Evolutionary conservation across 1,140 invertebrate species (phyloP).

Genomic region (Trichonephila clavata): DNA sequence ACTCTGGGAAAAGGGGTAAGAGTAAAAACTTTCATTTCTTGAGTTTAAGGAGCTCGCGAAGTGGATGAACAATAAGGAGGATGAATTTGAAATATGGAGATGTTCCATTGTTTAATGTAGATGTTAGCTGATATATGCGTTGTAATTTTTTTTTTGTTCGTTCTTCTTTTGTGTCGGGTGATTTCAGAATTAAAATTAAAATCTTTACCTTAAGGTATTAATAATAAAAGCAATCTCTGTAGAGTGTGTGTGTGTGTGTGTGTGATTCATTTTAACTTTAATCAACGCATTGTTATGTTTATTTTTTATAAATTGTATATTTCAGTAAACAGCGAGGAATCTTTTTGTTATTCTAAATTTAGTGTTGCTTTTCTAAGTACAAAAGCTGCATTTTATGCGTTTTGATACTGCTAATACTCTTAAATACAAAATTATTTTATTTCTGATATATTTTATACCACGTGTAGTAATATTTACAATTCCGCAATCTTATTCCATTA

Average conservation of each 20-base stretch:
- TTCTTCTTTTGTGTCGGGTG: neutral
- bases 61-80: neutral
- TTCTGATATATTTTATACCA: too few relatives aligned
- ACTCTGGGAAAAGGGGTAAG: neutral
- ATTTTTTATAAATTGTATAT: too few relatives aligned
- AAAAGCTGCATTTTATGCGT: too few relatives aligned
- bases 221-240: neutral
- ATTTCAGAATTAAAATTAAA: neutral
- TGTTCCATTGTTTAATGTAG: neutral
- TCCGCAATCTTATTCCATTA: too few relatives aligned
- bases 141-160: neutral
- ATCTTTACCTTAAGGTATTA: neutral
- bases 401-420: too few relatives aligned
- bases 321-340: too few relatives aligned
- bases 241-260: too few relatives aligned
- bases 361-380: too few relatives aligned
- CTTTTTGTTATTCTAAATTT: too few relatives aligned
- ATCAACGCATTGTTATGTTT: neutral
- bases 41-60: neutral
- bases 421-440: too few relatives aligned
- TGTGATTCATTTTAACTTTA: neutral
- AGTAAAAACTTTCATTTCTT: conserved; percentile 5
- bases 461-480: too few relatives aligned
- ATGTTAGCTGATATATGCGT: neutral
- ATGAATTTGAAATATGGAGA: neutral